Evolutionary conservation across 2,888 invertebrate species (phyloP).

Genomic region (Leucania comma): DNA sequence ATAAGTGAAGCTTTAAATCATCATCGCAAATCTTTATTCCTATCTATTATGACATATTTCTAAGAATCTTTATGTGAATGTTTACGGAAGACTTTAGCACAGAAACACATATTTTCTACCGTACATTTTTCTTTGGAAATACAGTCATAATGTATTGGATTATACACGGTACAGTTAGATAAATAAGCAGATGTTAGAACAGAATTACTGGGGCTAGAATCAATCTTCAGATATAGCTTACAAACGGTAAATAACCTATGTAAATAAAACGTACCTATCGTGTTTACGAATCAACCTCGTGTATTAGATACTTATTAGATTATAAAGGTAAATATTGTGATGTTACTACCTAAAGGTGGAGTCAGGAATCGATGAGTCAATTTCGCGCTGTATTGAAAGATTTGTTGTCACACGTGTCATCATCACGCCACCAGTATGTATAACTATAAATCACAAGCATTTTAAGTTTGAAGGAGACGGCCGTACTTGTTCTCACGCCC

Average conservation of each 20-base stretch:
- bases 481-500: no score
- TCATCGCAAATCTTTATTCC: not conserved
- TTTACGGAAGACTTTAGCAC: slow-evolving; percentile 41
- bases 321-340: slow-evolving; percentile 10
- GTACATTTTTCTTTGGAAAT: slow-evolving; percentile 24
- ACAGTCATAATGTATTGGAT: slow-evolving; percentile 17
- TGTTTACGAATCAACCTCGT: slow-evolving; percentile 6
- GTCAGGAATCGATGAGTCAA: slow-evolving; percentile 2
- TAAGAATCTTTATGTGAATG: slow-evolving; percentile 24
- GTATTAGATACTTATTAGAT: not conserved
- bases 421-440: no score
- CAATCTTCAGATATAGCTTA: slow-evolving; percentile 35
- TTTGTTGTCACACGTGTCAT: not conserved
- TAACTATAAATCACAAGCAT: no score
- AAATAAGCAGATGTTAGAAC: slow-evolving; percentile 34
- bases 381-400: not conserved
- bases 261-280: slow-evolving; percentile 29
- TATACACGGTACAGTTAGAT: slow-evolving; percentile 15
- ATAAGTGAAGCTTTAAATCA: slow-evolving; percentile 16
- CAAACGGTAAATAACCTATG: slow-evolving; percentile 35
- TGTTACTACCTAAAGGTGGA: slow-evolving; percentile 3
- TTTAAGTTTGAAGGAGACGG: no score
- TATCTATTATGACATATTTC: slow-evolving; percentile 28
- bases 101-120: slow-evolving; percentile 12
- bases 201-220: slow-evolving; percentile 26